Conservation (phyloP, 2,797 vertebrate species). For the Kryptolebias ocellatus region DNA sequence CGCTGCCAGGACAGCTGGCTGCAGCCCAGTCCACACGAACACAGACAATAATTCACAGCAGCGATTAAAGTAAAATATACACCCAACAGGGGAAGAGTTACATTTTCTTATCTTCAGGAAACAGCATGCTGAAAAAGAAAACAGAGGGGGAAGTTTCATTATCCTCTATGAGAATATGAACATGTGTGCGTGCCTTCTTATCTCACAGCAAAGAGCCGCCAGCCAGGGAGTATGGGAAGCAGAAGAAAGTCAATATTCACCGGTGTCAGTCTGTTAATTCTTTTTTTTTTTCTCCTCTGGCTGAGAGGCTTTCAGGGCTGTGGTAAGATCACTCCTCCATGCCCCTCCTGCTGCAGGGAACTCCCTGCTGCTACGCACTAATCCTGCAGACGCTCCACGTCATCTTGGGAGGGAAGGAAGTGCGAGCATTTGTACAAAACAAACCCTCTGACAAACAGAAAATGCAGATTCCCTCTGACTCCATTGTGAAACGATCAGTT, state of each 20-base stretch:
- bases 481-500: slow-evolving; percentile 34
- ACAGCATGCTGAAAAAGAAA: slow-evolving; percentile 9
- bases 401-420: slow-evolving; percentile 25
- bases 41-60: slow-evolving; percentile 35
- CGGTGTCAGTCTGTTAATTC: slow-evolving; percentile 24
- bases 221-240: slow-evolving; percentile 14
- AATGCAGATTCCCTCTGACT: not conserved
- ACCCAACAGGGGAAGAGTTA: not conserved
- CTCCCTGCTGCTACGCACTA: slow-evolving; percentile 80
- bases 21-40: slow-evolving; percentile 30
- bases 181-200: slow-evolving; percentile 11
- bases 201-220: slow-evolving; percentile 39
- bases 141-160: slow-evolving; percentile 35
- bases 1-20: slow-evolving; percentile 29
- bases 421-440: not conserved
- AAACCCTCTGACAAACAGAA: not conserved
- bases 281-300: slow-evolving; percentile 33
- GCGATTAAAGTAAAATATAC: not conserved
- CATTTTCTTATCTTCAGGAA: slow-evolving; percentile 48
- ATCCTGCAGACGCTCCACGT: slow-evolving; percentile 39
- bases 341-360: slow-evolving; percentile 77
- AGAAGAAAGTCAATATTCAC: slow-evolving; percentile 84
- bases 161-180: slow-evolving; percentile 15
- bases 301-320: slow-evolving; percentile 59
- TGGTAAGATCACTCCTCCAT: slow-evolving; percentile 56